A percentile compares a stretch with the other conserved stretches of the same genome.
Conservation (phyloP, 2,113 vertebrate genomes). For the Channa argus region DNA sequence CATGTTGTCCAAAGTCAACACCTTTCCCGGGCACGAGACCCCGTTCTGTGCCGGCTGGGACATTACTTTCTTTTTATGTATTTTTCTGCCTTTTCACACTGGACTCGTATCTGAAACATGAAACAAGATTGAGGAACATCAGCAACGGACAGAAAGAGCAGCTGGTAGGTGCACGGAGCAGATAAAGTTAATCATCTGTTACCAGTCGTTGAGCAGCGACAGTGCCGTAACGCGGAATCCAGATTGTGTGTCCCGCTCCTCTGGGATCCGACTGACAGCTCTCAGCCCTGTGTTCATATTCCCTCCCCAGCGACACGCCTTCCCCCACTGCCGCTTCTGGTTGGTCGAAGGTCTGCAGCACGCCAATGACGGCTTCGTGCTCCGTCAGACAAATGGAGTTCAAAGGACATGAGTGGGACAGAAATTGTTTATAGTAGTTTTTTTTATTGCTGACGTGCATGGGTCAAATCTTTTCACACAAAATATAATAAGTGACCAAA, state of each 20-base stretch:
- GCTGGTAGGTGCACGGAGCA: rapidly evolving
- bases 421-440: no score
- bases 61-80: conserved; percentile 52
- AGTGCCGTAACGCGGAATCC: no score
- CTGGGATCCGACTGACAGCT: conserved; percentile 12
- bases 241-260: not conserved
- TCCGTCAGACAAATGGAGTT: no score
- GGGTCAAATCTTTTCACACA: no score
- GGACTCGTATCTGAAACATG: conserved; percentile 25
- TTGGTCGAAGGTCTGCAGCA: conserved; percentile 44
- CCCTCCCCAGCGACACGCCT: conserved; percentile 46
- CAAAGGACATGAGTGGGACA: no score
- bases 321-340: not conserved
- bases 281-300: conserved; percentile 33
- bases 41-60: conserved; percentile 69
- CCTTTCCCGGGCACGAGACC: conserved; percentile 62
- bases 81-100: not conserved
- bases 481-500: no score
- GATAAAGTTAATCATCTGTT: conserved; percentile 1
- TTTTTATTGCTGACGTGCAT: no score
- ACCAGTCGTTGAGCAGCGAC: conserved; percentile 5
- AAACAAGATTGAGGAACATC: not conserved
- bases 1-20: conserved; percentile 88
- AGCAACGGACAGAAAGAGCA: not conserved
- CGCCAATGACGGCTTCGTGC: not conserved